These are phyloP conservation scores for Malurus cyaneus DNA, from an alignment of 2,113 vertebrate genomes.

Conservation along the genomic window DNA sequence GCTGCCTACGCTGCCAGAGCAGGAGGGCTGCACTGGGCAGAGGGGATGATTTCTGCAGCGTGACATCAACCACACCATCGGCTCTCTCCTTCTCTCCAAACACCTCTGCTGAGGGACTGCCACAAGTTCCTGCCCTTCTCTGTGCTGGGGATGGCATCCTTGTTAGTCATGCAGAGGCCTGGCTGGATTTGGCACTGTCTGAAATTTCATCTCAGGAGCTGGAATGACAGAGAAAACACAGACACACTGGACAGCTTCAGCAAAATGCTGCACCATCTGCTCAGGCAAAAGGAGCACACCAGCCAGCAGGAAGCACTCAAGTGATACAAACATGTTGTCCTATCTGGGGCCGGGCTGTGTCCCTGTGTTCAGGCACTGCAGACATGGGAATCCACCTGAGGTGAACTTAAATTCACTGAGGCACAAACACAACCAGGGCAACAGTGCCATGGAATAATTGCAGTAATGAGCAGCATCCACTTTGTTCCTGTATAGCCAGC, in stretches of 20 bases:
- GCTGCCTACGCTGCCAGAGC: background rate
- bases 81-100: background rate
- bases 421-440: background rate
- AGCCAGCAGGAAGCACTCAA: background rate
- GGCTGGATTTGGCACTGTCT: background rate
- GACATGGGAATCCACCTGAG: background rate
- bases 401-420: background rate
- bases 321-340: background rate
- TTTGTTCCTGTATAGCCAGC: background rate
- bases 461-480: background rate
- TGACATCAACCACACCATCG: background rate
- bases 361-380: background rate
- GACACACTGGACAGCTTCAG: background rate
- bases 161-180: background rate
- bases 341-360: background rate
- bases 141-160: background rate
- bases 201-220: background rate
- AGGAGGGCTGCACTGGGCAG: background rate
- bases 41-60: background rate
- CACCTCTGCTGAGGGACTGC: background rate
- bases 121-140: background rate
- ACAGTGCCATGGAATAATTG: too few relatives aligned
- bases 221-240: background rate
- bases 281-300: background rate
- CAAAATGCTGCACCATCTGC: background rate